A percentile compares a stretch with the other conserved stretches of the same genome.
These are phyloP conservation scores for Strigamia transsilvanica DNA, from an alignment of 2,888 invertebrate species.

Conservation along the genomic window DNA sequence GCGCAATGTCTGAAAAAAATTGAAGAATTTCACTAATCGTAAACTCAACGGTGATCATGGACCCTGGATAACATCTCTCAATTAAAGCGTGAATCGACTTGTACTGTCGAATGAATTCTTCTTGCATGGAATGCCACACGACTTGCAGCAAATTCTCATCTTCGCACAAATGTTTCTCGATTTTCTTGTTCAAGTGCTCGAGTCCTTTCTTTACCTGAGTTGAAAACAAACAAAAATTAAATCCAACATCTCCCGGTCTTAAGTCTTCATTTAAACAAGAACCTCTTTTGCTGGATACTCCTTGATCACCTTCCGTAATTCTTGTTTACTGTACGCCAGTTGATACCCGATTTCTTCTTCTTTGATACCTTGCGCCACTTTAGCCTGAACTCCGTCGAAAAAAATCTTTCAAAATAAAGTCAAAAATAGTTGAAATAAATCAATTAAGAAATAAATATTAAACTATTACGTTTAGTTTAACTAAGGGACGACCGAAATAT, in stretches of 20 bases:
- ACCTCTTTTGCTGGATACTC: slow-evolving; percentile 89
- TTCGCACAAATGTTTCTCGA: slow-evolving; percentile 96
- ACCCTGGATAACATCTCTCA: slow-evolving; percentile 94
- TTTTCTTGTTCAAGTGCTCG: slow-evolving; percentile 91
- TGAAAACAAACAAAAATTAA: slow-evolving; percentile 51
- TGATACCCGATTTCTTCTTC: slow-evolving; percentile 98
- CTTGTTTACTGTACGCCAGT: slow-evolving; percentile 95
- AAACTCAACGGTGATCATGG: slow-evolving; percentile 92
- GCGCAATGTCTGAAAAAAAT: slow-evolving; percentile 98
- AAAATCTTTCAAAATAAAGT: slow-evolving; percentile 74
- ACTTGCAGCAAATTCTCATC: slow-evolving; percentile 92
- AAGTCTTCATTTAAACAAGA: slow-evolving; percentile 43
- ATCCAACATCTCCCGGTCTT: too few species aligned
- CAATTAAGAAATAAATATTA: background rate
- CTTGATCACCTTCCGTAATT: slow-evolving; percentile 90
- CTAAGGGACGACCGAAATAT: slow-evolving; percentile 92
- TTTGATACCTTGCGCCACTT: slow-evolving; percentile 92
- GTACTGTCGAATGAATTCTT: slow-evolving; percentile 97
- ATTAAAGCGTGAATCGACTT: slow-evolving; percentile 91
- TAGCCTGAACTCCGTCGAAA: slow-evolving; percentile 95
- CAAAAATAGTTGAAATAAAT: background rate
- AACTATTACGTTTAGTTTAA: slow-evolving; percentile 82
- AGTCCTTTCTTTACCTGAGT: slow-evolving; percentile 83
- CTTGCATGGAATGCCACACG: slow-evolving; percentile 99
- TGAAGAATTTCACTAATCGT: slow-evolving; percentile 93